Conservation (phyloP, 92 coral and sea anemone genomes). For the Actinostola sp. region DNA sequence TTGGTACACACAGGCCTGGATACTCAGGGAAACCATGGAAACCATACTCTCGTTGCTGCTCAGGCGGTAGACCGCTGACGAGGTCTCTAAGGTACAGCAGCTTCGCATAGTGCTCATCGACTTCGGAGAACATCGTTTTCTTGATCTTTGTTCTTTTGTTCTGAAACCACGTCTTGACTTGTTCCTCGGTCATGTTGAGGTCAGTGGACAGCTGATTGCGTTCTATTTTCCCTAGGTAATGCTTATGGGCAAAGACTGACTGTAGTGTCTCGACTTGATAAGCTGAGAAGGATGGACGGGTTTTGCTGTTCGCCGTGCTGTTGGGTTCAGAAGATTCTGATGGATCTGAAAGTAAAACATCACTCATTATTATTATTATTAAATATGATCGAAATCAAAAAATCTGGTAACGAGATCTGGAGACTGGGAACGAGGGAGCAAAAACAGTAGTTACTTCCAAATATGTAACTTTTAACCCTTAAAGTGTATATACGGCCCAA, state of each 20-base stretch:
- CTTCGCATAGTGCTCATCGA: constrained; percentile 38
- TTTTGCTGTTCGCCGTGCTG: not conserved
- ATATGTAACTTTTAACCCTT: no score
- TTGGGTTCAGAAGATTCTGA: constrained; percentile 4
- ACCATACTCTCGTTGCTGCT: constrained; percentile 24
- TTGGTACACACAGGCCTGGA: constrained; percentile 17
- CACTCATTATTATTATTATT: not conserved
- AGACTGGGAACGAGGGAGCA: no score
- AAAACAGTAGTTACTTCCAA: no score
- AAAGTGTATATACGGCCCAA: no score
- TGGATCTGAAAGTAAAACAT: constrained; percentile 13
- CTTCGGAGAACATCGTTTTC: constrained; percentile 24
- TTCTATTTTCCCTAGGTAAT: constrained; percentile 28
- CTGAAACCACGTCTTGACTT: constrained; percentile 41
- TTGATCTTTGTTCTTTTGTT: constrained; percentile 32
- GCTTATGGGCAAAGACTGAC: constrained; percentile 21
- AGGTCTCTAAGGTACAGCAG: constrained; percentile 32
- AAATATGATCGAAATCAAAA: no score
- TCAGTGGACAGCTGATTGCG: constrained; percentile 17
- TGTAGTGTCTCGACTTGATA: constrained; percentile 22
- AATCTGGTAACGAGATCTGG: no score
- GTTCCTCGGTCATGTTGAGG: constrained; percentile 34
- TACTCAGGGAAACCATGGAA: constrained; percentile 28
- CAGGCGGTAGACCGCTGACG: constrained; percentile 13
- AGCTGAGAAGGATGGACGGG: constrained; percentile 24